Percentiles rank a stretch among this genome's conserved stretches.
Conservation (phyloP, 2,113 vertebrate genomes). For the Brevimyrus niger region DNA sequence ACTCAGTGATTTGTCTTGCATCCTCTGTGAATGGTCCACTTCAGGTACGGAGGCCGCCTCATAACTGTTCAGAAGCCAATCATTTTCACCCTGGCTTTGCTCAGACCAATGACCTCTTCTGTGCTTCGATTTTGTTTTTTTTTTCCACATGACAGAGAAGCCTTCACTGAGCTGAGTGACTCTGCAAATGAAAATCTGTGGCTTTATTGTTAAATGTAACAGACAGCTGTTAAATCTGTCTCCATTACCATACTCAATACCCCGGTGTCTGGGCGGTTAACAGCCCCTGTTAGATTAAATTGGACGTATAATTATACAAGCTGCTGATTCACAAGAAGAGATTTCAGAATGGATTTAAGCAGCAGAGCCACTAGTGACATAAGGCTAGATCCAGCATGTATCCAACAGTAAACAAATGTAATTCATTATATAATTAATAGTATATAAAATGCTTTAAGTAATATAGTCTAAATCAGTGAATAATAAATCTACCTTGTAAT, state of each 20-base stretch:
- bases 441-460: background rate
- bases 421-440: background rate
- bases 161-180: background rate
- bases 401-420: background rate
- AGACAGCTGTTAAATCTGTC: background rate
- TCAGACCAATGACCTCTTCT: background rate
- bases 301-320: slow-evolving; percentile 3
- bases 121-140: background rate
- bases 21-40: background rate
- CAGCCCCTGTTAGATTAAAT: background rate
- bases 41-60: background rate
- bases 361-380: background rate
- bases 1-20: background rate
- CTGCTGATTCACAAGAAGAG: background rate
- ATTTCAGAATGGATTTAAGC: background rate
- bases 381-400: background rate
- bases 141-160: background rate
- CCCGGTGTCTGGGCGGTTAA: background rate
- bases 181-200: background rate
- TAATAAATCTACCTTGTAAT: background rate
- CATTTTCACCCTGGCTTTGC: background rate
- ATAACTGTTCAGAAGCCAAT: background rate
- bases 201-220: background rate
- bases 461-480: background rate
- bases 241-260: background rate